These are phyloP conservation scores for Nicator chloris DNA, from an alignment of 2,113 vertebrate genomes.

Conservation along the genomic window DNA sequence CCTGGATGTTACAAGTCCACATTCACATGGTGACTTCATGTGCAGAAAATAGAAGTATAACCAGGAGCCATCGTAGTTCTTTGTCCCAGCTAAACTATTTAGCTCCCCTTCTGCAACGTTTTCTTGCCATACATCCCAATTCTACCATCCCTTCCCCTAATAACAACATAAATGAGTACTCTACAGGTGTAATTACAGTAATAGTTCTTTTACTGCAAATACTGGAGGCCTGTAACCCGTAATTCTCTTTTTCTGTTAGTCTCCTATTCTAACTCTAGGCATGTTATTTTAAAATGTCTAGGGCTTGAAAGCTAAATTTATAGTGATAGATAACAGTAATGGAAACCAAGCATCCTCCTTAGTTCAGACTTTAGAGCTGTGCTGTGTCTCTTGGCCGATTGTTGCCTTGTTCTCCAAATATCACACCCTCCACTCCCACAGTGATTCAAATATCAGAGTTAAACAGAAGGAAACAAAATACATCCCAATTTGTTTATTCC, in stretches of 20 bases:
- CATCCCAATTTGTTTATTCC: neutral
- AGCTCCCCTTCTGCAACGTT: neutral
- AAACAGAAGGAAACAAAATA: neutral
- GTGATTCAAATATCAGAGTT: neutral
- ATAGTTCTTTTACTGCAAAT: constrained; percentile 20
- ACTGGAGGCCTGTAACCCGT: constrained; percentile 14
- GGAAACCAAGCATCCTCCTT: neutral
- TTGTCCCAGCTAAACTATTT: neutral
- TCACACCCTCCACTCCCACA: neutral
- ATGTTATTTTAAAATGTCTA: constrained; percentile 31
- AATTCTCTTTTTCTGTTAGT: constrained; percentile 30
- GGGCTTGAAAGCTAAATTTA: constrained; percentile 9
- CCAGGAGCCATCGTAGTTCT: neutral
- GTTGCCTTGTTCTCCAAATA: neutral
- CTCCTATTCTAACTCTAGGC: constrained; percentile 9
- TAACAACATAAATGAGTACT: constrained; percentile 10
- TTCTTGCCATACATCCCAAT: neutral
- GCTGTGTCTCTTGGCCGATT: neutral
- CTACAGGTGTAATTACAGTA: neutral
- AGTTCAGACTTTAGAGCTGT: neutral
- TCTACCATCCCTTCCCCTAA: neutral
- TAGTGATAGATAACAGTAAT: neutral
- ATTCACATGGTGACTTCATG: fast-evolving
- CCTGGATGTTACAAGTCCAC: neutral
- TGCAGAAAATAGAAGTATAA: neutral